Evolutionary conservation across 2,113 vertebrate genomes (phyloP).

Genomic region (Nycticebus coucang): DNA sequence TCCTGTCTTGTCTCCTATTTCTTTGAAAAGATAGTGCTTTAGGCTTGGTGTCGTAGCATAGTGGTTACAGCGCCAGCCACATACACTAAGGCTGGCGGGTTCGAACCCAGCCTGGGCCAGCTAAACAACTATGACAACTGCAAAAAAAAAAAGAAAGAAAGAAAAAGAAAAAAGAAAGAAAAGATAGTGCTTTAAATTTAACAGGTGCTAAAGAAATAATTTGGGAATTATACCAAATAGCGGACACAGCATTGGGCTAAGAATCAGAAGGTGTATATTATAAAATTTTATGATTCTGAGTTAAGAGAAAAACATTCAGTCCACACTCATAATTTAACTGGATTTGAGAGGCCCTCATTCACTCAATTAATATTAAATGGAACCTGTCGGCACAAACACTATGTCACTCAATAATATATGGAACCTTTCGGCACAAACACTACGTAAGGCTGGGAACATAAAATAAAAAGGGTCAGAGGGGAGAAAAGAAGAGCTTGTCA

Average conservation of each 20-base stretch:
- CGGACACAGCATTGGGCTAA: not conserved
- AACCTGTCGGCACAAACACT: not conserved
- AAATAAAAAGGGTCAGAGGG: not conserved
- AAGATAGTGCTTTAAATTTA: not conserved
- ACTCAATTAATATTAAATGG: not conserved
- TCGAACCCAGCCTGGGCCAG: too few species aligned
- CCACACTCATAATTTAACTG: not conserved
- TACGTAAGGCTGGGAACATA: not conserved
- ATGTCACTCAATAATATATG: not conserved
- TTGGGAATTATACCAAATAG: not conserved
- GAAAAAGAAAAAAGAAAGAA: not conserved
- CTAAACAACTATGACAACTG: too few species aligned
- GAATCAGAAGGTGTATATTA: not conserved
- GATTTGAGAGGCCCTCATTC: not conserved
- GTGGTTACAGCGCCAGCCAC: too few species aligned
- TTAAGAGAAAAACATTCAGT: not conserved
- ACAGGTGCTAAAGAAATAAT: not conserved
- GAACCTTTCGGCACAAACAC: not conserved
- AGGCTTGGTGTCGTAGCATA: too few species aligned
- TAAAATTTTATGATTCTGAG: constrained; percentile 11
- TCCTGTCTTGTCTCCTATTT: not conserved
- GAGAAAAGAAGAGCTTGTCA: not conserved
- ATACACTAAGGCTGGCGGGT: too few species aligned
- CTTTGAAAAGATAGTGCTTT: not conserved
- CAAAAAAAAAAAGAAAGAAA: too few species aligned